These are phyloP conservation scores for Orthosia gothica DNA, from an alignment of 2,888 invertebrate genomes.

Conservation along the genomic window DNA sequence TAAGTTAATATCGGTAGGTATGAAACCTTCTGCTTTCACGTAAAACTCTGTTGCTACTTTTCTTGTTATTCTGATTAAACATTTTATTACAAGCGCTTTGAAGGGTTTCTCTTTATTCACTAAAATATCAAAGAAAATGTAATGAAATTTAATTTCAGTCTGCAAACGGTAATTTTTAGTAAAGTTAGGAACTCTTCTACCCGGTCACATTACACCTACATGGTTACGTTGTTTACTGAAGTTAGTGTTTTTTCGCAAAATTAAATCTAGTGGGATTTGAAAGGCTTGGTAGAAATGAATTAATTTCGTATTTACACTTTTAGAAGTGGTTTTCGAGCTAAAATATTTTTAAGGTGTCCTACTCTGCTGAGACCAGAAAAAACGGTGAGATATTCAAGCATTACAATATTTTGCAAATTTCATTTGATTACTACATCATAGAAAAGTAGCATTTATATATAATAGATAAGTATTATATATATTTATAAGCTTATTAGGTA, in stretches of 20 bases:
- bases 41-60: conserved; percentile 43
- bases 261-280: background rate
- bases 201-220: conserved; percentile 8
- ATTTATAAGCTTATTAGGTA: too few relatives aligned
- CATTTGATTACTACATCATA: background rate
- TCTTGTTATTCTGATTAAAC: conserved; percentile 40
- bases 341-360: background rate
- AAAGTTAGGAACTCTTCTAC: conserved; percentile 31
- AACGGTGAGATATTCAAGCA: background rate
- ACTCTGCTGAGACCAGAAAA: too few relatives aligned
- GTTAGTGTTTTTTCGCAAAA: background rate
- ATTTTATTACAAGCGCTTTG: conserved; percentile 10
- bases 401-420: background rate
- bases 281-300: background rate
- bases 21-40: conserved; percentile 24
- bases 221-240: conserved; percentile 5
- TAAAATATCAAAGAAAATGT: conserved; percentile 25
- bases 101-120: conserved; percentile 30
- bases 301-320: background rate
- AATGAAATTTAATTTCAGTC: conserved; percentile 42
- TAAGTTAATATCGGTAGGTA: conserved; percentile 38
- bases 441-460: too few relatives aligned
- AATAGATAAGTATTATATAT: too few relatives aligned
- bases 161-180: conserved; percentile 21
- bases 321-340: background rate